phyloP scores from a whole-genome alignment of 2,797 vertebrate genomes.

The Halcyon badia region DNA sequence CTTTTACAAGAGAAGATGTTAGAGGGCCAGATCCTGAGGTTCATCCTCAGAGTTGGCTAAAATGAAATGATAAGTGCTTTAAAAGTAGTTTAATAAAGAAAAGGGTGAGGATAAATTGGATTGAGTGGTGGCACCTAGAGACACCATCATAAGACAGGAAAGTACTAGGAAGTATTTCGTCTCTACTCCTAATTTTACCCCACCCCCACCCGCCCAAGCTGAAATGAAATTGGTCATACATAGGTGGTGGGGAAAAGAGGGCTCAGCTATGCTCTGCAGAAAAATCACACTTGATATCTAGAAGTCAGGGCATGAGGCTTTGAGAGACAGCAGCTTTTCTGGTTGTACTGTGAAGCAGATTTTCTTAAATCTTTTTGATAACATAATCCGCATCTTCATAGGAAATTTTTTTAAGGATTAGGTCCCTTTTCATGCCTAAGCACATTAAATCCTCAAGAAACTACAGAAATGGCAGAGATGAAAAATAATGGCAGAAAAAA shows the following conservation, averaged over 20 bases:
- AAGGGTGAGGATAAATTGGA: not conserved
- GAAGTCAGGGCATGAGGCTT: not conserved
- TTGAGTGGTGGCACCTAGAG: not conserved
- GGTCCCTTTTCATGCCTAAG: slow-evolving; percentile 31
- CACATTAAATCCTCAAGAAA: slow-evolving; percentile 38
- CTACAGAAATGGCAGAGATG: not conserved
- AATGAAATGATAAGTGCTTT: not conserved
- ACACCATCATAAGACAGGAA: not conserved
- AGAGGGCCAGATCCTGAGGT: not conserved
- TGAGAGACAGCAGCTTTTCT: not conserved
- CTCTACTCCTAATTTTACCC: not conserved
- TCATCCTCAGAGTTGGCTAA: not conserved
- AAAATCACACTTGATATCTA: fast-evolving
- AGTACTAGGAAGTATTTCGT: not conserved
- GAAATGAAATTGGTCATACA: not conserved
- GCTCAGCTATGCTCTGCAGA: not conserved
- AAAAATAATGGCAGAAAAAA: not conserved
- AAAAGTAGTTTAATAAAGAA: not conserved
- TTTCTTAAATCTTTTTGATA: slow-evolving; percentile 50
- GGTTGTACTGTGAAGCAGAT: not conserved
- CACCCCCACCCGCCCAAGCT: not conserved
- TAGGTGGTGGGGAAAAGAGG: not conserved
- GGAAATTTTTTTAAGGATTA: slow-evolving; percentile 28
- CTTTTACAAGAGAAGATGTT: not conserved
- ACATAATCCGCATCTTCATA: slow-evolving; percentile 37